These are phyloP conservation scores for Adelosebastes latens DNA, from an alignment of 2,797 vertebrate species.

Conservation along the genomic window DNA sequence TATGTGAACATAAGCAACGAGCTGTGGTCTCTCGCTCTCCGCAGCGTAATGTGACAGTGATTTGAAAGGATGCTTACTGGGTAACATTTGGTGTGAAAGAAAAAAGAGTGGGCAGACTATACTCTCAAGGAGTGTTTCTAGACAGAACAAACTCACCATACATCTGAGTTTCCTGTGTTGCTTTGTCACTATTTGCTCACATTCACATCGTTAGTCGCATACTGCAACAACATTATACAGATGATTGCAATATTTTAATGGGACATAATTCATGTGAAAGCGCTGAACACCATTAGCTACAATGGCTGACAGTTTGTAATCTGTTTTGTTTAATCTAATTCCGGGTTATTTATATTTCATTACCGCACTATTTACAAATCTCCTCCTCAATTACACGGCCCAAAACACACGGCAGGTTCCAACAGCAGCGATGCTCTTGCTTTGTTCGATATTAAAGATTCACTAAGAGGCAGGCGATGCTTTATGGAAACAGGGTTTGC, in stretches of 20 bases:
- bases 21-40: neutral
- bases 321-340: conserved; percentile 29
- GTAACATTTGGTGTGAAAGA: conserved; percentile 34
- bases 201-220: neutral
- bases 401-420: conserved; percentile 19
- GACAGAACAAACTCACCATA: neutral
- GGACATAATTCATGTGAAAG: conserved; percentile 4
- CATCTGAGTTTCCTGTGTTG: conserved; percentile 15
- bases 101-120: conserved; percentile 14
- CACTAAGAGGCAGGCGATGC: conserved; percentile 29
- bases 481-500: conserved; percentile 39
- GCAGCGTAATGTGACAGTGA: conserved; percentile 12
- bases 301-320: conserved; percentile 15
- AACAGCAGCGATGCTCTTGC: conserved; percentile 1
- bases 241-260: neutral
- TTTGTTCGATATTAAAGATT: conserved; percentile 65
- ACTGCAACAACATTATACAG: neutral
- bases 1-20: neutral
- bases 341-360: conserved; percentile 46
- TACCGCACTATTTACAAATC: conserved; percentile 27
- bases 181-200: conserved; percentile 25
- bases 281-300: neutral
- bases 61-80: conserved; percentile 20
- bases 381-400: conserved; percentile 29
- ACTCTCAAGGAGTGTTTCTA: conserved; percentile 20